Percentiles rank a stretch among this genome's conserved stretches.
These are phyloP conservation scores for Hydractinia echinata DNA, from an alignment of 30 jellyfish, hydroid and myxozoan species.

Conservation along the genomic window DNA sequence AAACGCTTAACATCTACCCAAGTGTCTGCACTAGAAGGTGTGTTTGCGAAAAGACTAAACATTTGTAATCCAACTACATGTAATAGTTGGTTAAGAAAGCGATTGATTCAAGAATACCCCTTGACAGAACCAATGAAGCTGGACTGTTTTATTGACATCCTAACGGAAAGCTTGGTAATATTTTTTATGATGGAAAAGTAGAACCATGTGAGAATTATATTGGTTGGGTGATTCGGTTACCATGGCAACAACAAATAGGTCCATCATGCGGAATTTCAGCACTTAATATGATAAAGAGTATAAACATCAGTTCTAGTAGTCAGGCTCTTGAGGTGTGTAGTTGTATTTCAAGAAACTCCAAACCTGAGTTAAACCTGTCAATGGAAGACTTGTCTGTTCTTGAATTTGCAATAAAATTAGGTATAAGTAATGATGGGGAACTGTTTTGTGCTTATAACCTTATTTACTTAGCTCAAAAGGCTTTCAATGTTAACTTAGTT, in stretches of 20 bases:
- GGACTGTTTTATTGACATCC: neutral
- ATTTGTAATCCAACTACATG: neutral
- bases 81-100: conserved; percentile 36
- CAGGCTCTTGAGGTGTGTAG: neutral
- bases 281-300: conserved; percentile 25
- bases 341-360: neutral
- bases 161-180: neutral
- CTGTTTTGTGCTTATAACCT: conserved; percentile 46
- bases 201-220: neutral
- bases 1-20: conserved; percentile 25
- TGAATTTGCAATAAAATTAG: conserved; percentile 30
- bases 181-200: neutral
- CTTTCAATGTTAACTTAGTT: neutral
- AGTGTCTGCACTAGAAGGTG: conserved; percentile 36
- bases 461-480: conserved; percentile 1
- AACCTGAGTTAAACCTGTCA: neutral
- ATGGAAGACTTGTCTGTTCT: conserved; percentile 20
- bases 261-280: conserved; percentile 53
- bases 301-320: neutral
- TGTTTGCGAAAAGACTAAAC: conserved; percentile 40
- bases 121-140: neutral
- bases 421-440: conserved; percentile 46
- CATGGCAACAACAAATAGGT: conserved; percentile 51
- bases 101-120: conserved; percentile 27
- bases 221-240: conserved; percentile 14